Evolutionary conservation across 1,140 invertebrate genomes (phyloP), one percentile per base, ranked within the genome.

Genomic region (Hylaeus anthracinus): DNA sequence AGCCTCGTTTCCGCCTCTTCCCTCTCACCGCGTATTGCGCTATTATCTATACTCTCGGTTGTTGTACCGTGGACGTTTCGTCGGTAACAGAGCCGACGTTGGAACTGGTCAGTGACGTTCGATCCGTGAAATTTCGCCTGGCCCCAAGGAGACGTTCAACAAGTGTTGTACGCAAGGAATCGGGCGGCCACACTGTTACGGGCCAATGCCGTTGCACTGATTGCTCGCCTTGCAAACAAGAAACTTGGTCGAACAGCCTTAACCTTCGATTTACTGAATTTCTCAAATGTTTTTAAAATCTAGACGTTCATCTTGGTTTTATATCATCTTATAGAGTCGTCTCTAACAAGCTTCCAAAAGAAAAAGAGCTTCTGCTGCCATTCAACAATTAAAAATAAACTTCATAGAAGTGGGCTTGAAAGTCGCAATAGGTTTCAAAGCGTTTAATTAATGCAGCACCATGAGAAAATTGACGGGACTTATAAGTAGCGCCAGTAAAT

Each of bases 1-100:
- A 86, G 85, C 83, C 85, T 86, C 79, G 79, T 86, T 86, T 85
- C 85, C 85, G 80, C 70, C 67, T 86, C 76, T 66, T 79, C 76
- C 82, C 81, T 82, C 85, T 73, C 73, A 41, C 81, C 81, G 73
- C 85, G 83, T 73, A 72, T 87, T 77, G 80, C 79, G 15, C 75
- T 69, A 87, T 87, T 86, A 83, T 81, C 84, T 74, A 69, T 87
- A 75, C 14, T 83, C 77, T 77, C 58, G 61, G 56, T 75, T 79
- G 64, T 80, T 86, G 72, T 83, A 73, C 81, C 81, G 73, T 37
- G 14, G 72, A 76, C 72, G 85, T 80, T 82, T 60, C 73, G 56
- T 48, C 67, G 45, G 61, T 61, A 79, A 78, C 83, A 76, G 77
- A 75, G 79, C 79, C 64, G 26, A 56, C 41, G 70, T 51, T 58